Conservation (phyloP, 1,140 invertebrate genomes). For the Nasonia giraulti region DNA sequence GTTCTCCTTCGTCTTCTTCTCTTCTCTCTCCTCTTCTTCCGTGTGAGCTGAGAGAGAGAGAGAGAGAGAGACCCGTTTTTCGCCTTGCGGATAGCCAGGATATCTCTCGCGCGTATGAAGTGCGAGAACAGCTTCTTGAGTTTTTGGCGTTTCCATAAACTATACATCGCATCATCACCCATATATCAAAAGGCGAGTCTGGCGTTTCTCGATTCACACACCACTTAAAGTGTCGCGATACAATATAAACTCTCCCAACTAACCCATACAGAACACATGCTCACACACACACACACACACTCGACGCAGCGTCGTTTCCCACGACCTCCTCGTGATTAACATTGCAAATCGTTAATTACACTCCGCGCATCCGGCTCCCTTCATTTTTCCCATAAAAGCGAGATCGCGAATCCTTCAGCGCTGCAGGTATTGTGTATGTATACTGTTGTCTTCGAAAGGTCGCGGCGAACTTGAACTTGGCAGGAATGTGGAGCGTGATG, state of each 20-base stretch:
- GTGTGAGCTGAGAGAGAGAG: not conserved
- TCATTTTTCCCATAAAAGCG: constrained; percentile 11
- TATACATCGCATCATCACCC: not conserved
- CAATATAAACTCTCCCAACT: not conserved
- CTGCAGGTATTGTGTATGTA: not conserved
- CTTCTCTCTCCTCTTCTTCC: constrained; percentile 7
- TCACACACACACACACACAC: too few species aligned
- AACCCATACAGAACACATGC: not conserved
- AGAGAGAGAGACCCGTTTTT: constrained; percentile 14
- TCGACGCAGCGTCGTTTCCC: not conserved
- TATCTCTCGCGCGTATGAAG: not conserved
- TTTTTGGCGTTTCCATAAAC: too few species aligned
- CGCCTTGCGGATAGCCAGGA: not conserved
- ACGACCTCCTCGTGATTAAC: constrained; percentile 24
- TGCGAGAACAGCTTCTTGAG: not conserved
- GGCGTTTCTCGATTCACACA: constrained; percentile 16
- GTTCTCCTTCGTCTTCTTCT: constrained; percentile 54
- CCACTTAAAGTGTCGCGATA: constrained; percentile 13
- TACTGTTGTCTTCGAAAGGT: not conserved
- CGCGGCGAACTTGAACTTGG: constrained; percentile 25
- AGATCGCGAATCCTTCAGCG: not conserved
- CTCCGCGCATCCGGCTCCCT: not conserved
- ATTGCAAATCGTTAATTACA: constrained; percentile 53
- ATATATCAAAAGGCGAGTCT: not conserved
- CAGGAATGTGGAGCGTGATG: constrained; percentile 15